Conservation (phyloP, 1,140 invertebrate genomes). For the Euglossa dilemma region DNA sequence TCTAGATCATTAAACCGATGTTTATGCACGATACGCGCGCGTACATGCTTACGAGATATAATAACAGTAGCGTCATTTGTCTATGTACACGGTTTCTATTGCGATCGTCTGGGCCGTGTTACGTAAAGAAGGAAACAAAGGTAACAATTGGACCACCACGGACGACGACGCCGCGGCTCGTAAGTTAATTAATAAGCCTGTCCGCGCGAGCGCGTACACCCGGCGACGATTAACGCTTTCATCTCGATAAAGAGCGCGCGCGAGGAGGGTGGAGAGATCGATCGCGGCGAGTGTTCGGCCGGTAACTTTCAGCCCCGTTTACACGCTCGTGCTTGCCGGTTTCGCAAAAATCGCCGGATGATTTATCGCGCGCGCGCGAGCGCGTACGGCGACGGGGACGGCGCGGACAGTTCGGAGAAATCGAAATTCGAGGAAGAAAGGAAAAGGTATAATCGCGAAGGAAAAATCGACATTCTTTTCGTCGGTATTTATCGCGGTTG, state of each 20-base stretch:
- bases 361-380: constrained; percentile 34
- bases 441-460: not conserved
- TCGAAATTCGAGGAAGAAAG: constrained; percentile 42
- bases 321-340: not conserved
- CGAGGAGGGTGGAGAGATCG: too few species aligned
- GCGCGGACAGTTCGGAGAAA: not conserved
- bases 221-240: constrained; percentile 43
- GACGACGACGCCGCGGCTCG: constrained; percentile 1
- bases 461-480: constrained; percentile 36
- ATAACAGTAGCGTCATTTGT: constrained; percentile 39
- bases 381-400: too few species aligned
- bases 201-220: not conserved
- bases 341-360: constrained; percentile 3
- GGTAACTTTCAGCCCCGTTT: not conserved
- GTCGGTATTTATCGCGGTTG: constrained; percentile 1
- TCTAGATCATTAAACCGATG: constrained; percentile 53
- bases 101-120: constrained; percentile 5
- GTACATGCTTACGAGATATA: constrained; percentile 28
- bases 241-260: constrained; percentile 35
- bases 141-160: constrained; percentile 36
- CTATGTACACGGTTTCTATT: constrained; percentile 18
- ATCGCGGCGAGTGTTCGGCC: not conserved
- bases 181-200: constrained; percentile 50
- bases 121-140: constrained; percentile 6
- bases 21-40: constrained; percentile 42